Base-by-base conservation (phyloP, 2,797 vertebrate genomes). In the Antennarius maculatus region DNA sequence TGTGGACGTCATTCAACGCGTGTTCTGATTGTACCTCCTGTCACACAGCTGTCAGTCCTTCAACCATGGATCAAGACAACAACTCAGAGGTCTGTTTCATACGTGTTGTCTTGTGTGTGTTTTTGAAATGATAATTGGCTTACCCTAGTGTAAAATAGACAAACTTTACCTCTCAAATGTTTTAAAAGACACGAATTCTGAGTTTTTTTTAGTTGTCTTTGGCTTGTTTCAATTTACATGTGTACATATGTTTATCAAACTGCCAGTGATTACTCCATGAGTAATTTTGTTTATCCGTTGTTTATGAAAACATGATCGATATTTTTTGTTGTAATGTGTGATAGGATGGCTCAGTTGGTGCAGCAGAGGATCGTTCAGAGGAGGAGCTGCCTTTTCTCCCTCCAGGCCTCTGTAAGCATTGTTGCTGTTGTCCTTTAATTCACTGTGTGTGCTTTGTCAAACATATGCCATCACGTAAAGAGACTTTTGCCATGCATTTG, bases 61-160 rank as follows among this genome's bases (percentile, higher is more conserved):
- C 68, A 58, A 66, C 47, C 78, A 95, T 94, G 94, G 93, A 95
- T 64, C 90, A 88, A 70, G 91, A 86, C 79, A 92, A 88, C 85
- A 93, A 88, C 53, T 89, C 90, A 2, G 93, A 94, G 93, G 93
- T 94, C 68, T 72, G 86, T 86, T 49, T 28, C 7, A 14, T 46
- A 0, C 14, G 50, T 2, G 15, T 18, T 49, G 14, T 29, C 7
- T 15, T 4, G 10, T 39, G 11, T 6, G 29, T 3, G 13, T 62
- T 41, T 53, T 53, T 69, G 63, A 31, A 31, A 52, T 65, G 53
- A 49, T 75, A 47, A 41, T 13, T 17, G 23, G 47, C 53, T 67
- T 52, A 57, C 49, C 18, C 45, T 37, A 42, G 31, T 7, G 15
- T 27, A 37, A 34, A 34, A 47, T 31, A 11, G 34, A 34, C 63